Evolutionary conservation across 2,113 vertebrate species (phyloP), one percentile per base, ranked within the genome.

Genomic region (Equus quagga): DNA sequence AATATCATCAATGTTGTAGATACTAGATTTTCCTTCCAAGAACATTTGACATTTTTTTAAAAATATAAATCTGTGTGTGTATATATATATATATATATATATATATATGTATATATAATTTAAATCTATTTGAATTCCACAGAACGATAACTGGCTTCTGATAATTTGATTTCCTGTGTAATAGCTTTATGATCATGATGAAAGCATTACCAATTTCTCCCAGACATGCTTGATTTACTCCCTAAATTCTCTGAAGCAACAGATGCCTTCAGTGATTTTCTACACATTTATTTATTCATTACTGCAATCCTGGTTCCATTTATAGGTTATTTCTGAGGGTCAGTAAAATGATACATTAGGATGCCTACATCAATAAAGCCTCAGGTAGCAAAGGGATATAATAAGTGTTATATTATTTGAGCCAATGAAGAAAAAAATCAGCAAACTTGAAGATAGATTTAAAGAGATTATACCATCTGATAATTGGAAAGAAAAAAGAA

Each of bases 261-360:
- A 94, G 72, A 96, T 89, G 72, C 89, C 44, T n/a, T 90, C 28
- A 49, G 84, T 75, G 82, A 90, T 96, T 98, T 83, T 62, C 49
- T 73, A 65, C 88, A 86, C 28, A 93, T 87, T 96, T 94, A 96
- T 89, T 96, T 96, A 96, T 88, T 96, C 79, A 82, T 89, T 73
- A 94, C 28, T 46, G 41, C 56, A 79, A 72, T 73, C 60, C 88
- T 87, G 23, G n/a, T 84, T 94, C 75, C 49, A 96, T 78, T 96
- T 87, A 56, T 9, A 46, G 24, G 62, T 76, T 70, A 81, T 82
- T 91, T 90, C 58, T 78, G 58, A 92, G 62, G 19, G 36, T 83
- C 79, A 31, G 56, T 78, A 93, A 94, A 85, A 73, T 94, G 94
- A 82, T 85, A 36, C 80, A 79, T 36, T 65, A 65, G 70, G 80